Percentiles rank a stretch among this genome's conserved stretches.
Evolutionary conservation across 2,888 invertebrate species (phyloP).

Genomic region (Cabera pusaria): DNA sequence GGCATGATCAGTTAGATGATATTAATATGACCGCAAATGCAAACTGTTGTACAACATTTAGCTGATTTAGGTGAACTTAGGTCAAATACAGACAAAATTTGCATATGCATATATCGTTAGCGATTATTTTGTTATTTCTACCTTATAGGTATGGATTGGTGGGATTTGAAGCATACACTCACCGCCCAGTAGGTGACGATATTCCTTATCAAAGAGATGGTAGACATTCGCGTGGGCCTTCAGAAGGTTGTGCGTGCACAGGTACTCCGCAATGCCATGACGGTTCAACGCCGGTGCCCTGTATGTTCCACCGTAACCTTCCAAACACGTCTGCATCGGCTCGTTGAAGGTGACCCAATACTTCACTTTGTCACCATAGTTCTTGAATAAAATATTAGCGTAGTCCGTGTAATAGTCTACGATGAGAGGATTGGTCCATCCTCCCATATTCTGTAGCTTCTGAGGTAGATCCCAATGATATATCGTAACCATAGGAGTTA

Average conservation of each 20-base stretch:
- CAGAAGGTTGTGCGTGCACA: conserved; percentile 88
- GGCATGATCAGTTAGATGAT: too few relatives aligned
- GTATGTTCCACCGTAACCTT: conserved; percentile 83
- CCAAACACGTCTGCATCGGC: conserved; percentile 83
- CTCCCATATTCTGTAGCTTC: conserved; percentile 85
- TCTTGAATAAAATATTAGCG: conserved; percentile 83
- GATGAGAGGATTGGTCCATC: conserved; percentile 87
- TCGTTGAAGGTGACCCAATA: conserved; percentile 92
- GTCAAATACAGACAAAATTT: too few relatives aligned
- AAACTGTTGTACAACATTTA: too few relatives aligned
- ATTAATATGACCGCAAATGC: too few relatives aligned
- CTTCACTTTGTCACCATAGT: conserved; percentile 86
- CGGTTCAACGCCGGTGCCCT: conserved; percentile 84
- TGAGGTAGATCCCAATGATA: conserved; percentile 89
- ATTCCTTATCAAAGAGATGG: conserved; percentile 84
- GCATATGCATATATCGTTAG: too few relatives aligned
- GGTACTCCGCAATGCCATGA: conserved; percentile 85
- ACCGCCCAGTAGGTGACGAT: conserved; percentile 81
- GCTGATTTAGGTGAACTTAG: too few relatives aligned
- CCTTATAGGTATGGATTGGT: too few relatives aligned
- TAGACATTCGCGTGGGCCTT: conserved; percentile 89
- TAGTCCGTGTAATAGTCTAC: conserved; percentile 86
- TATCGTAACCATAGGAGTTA: conserved; percentile 88
- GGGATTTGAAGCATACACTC: too few relatives aligned
- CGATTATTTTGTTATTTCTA: too few relatives aligned